Conservation (phyloP, 2,113 vertebrate species). For the Bostrychus sinensis region DNA sequence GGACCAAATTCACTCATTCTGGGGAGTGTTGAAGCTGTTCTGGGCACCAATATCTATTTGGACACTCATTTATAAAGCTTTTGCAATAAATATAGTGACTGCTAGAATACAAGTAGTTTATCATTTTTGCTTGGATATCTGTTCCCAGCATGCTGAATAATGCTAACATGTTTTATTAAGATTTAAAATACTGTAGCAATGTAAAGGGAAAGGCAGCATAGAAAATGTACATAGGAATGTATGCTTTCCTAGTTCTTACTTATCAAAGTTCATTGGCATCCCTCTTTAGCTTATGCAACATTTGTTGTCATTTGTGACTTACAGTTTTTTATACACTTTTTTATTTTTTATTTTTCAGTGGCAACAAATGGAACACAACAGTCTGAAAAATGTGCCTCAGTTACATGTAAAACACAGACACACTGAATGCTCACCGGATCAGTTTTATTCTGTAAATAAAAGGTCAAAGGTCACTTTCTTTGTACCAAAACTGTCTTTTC, state of each 20-base stretch:
- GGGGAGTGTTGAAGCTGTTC: too few species aligned
- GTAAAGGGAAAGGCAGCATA: conserved; percentile 15
- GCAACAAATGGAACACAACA: conserved; percentile 14
- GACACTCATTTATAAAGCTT: background rate
- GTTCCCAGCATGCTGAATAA: conserved; percentile 5
- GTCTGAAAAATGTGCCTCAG: conserved; percentile 69
- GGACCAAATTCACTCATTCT: too few species aligned
- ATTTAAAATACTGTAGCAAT: conserved; percentile 8
- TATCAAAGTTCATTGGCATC: conserved; percentile 21
- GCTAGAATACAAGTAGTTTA: background rate
- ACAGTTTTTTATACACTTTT: conserved; percentile 42
- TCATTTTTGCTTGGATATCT: background rate
- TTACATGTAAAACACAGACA: conserved; percentile 50
- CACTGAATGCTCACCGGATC: conserved; percentile 56
- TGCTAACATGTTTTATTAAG: background rate
- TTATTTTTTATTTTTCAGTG: conserved; percentile 32
- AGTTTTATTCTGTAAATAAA: conserved; percentile 54
- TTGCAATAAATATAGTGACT: background rate
- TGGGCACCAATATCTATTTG: background rate
- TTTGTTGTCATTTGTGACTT: conserved; percentile 3
- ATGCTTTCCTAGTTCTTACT: conserved; percentile 35
- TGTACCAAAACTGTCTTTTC: background rate
- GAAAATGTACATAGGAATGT: conserved; percentile 60
- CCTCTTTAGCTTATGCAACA: conserved; percentile 17
- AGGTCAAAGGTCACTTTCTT: conserved; percentile 51